Base-by-base conservation (phyloP, 2,797 vertebrate genomes). In the Artibeus lituratus region DNA sequence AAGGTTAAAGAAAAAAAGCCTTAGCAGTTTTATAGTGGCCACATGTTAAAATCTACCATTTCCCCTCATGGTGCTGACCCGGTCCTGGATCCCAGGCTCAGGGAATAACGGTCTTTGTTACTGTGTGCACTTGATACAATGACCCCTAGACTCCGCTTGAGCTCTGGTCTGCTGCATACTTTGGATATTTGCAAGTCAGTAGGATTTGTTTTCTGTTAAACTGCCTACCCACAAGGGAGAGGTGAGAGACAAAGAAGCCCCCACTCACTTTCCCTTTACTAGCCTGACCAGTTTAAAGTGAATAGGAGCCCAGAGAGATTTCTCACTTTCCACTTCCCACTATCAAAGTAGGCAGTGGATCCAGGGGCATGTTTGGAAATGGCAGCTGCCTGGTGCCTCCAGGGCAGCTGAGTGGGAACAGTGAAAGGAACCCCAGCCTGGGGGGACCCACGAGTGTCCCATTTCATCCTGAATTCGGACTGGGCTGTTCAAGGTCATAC, bases 291-390 rank as follows among this genome's bases (percentile, higher is more conserved):
- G 76, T 92, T 80, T 84, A 88, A 93, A 95, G 22, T 90, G 69
- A 90, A 53, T 42, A 94, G 87, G 53, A 95, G 59, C 74, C 95
- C 88, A 91, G 86, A 77, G 92, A 96, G 92, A 94, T 72, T 95
- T 96, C 95, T 97, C 92, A 35, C 57, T 97, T 97, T 97, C 81
- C 72, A 87, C 37, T 96, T 89, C 55, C 96, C 65, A 11, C 47
- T 93, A 37, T 86, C 77, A 80, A 87, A 91, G 65, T 4, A 76
- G 73, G 51, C 84, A 95, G 49, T 80, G 39, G 62, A 59, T 94
- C 82, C 73, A 62, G 51, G 35, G 59, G 1, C 91, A 16, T 96
- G 94, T 96, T 88, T 95, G 87, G 81, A 90, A 97, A 95, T 0
- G 24, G 51, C 77, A 88, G 87, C 76, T 90, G 65, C 59, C 59